Base-by-base conservation (phyloP, 2,797 vertebrate species). In the Brachyrhaphis roseni region DNA sequence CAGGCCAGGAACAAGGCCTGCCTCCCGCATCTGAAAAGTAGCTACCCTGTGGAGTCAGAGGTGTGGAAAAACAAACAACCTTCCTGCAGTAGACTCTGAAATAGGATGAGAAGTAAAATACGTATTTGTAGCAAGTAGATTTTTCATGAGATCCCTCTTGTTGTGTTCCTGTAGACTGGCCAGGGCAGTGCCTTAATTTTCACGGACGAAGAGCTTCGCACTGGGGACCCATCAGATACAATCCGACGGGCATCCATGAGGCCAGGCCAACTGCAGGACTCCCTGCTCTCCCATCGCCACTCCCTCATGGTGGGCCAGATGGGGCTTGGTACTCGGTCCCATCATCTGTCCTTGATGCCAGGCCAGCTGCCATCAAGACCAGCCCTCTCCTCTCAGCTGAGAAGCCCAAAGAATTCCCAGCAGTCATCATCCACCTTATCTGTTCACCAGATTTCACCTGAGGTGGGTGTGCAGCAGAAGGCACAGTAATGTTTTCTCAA, bases 21-120 rank as follows among this genome's bases (percentile, higher is more conserved):
- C 4, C 96, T 96, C 0, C 98, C 97, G 0, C 98, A 99, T 84
- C 87, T 99, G 3, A 99, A 99, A 94, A 98, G 96, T 93, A 97
- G 96, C 92, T 99, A 99, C 78, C 96, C 98, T 0, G 80, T 98
- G 79, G 98, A 99, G 93, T 96, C 94, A 83, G 95, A 97, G 93
- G 98, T 99, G 7, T 78, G 45, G 70, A 45, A 76, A 13, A 45
- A 8, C 1, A 5, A 41, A 39, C 8, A 1, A 59, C 12, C 18
- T 55, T 0, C 3, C 4, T 18, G 3, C 15, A 45, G 31, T 26
- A 45, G 5, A 23, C 2, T 46, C 18, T 34, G 45, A 53, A 26
- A 31, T 75, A 12, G 34, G n/a, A 34, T 46, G 10, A 75, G 2
- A 41, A 57, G 28, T 31, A 31, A 28, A 76, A 2, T 28, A 12